phyloP scores from a whole-genome alignment of 37 sponge, comb jelly and placozoan genomes.

The Lycopodina hypogea region DNA sequence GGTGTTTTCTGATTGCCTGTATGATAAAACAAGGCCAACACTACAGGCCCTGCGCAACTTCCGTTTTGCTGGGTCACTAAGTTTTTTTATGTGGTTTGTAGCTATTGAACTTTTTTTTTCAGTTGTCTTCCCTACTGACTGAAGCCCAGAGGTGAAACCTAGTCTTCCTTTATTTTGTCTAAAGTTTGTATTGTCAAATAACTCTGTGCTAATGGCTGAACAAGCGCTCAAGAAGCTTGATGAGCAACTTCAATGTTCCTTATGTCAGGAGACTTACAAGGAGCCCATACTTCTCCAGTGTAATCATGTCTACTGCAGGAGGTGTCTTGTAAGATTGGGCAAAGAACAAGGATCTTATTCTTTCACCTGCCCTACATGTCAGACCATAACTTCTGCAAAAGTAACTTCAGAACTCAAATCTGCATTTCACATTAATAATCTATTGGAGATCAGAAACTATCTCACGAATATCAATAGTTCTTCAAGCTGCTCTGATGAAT shows the following conservation, averaged over 20 bases:
- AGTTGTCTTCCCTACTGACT: too few relatives aligned
- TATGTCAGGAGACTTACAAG: constrained; percentile 30
- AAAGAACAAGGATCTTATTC: constrained; percentile 8
- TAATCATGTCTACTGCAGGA: constrained; percentile 27
- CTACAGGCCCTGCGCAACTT: too few relatives aligned
- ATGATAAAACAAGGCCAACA: too few relatives aligned
- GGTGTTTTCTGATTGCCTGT: too few relatives aligned
- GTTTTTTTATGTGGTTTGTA: too few relatives aligned
- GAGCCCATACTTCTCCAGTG: constrained; percentile 37
- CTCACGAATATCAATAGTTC: background rate
- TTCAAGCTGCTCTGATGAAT: background rate
- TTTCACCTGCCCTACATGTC: constrained; percentile 18
- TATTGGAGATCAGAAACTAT: constrained; percentile 17
- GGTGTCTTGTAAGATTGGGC: constrained; percentile 10
- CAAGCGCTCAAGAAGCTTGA: constrained; percentile 34
- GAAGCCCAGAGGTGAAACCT: too few relatives aligned
- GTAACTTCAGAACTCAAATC: constrained; percentile 10
- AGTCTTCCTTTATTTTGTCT: too few relatives aligned
- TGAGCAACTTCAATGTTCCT: constrained; percentile 14
- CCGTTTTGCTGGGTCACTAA: too few relatives aligned
- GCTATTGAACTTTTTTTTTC: too few relatives aligned
- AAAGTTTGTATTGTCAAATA: too few relatives aligned
- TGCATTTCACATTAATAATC: constrained; percentile 9
- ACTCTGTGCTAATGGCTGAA: background rate
- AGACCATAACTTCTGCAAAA: background rate